phyloP scores from a whole-genome alignment of 2,113 vertebrate genomes.

The Dasyprocta punctata region DNA sequence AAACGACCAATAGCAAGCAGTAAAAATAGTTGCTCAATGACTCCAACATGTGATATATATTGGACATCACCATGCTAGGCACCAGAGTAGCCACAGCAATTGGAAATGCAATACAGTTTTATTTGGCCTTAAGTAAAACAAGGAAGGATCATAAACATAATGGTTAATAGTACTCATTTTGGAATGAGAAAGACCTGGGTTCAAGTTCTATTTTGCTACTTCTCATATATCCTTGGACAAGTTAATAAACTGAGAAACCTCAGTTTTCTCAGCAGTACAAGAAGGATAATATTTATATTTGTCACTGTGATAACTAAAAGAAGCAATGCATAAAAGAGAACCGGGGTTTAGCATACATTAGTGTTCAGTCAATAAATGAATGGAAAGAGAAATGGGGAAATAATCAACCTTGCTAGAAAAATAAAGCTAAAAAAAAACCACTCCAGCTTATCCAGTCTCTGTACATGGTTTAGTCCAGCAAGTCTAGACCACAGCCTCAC shows the following conservation, averaged over 20 bases:
- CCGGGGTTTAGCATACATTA: neutral
- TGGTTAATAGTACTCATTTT: neutral
- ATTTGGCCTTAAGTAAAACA: neutral
- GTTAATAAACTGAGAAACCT: neutral
- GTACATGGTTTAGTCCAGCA: neutral
- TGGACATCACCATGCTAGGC: neutral
- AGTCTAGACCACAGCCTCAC: neutral
- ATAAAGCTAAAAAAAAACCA: neutral
- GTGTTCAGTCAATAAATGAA: neutral
- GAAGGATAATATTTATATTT: neutral
- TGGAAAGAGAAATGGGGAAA: neutral
- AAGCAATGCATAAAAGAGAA: neutral
- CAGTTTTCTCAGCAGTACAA: slow-evolving; percentile 1
- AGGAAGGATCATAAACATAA: neutral
- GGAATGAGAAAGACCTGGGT: neutral
- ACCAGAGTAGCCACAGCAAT: neutral
- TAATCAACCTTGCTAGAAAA: slow-evolving; percentile 16
- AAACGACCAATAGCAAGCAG: neutral
- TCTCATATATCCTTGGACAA: neutral
- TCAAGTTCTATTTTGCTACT: slow-evolving; percentile 24
- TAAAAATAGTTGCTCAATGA: neutral
- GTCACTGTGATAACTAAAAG: neutral
- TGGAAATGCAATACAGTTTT: neutral
- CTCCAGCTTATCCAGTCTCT: neutral
- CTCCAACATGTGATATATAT: neutral